Evolutionary conservation across 2,113 vertebrate genomes (phyloP).

Genomic region (Nannobrachium achirus): DNA sequence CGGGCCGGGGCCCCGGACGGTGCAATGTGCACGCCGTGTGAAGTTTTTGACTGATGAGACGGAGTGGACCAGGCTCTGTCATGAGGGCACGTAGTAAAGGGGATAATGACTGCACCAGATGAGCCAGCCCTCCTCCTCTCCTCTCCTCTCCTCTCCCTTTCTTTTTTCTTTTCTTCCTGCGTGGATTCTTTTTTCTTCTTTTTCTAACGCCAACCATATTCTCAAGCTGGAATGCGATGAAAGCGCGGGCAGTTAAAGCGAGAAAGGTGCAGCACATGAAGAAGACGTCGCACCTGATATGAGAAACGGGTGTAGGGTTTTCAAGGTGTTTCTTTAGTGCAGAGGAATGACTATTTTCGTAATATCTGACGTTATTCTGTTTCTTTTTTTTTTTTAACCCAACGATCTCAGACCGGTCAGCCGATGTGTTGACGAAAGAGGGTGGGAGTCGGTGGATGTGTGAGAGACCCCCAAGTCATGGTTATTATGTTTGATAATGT

Average conservation of each 20-base stretch:
- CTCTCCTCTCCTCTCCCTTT: constrained; percentile 28
- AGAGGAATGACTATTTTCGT: constrained; percentile 64
- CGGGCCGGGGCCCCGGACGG: too few species aligned
- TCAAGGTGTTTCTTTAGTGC: constrained; percentile 33
- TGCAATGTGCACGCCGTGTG: constrained; percentile 45
- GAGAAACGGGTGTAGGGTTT: constrained; percentile 31
- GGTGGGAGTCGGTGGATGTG: constrained; percentile 14
- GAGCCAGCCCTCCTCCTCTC: constrained; percentile 25
- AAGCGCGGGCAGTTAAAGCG: constrained; percentile 47
- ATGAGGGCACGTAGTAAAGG: constrained; percentile 61
- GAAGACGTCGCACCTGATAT: constrained; percentile 48
- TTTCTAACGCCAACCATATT: constrained; percentile 56
- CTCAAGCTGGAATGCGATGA: constrained; percentile 64
- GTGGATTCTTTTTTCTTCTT: constrained; percentile 29
- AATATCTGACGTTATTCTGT: constrained; percentile 81
- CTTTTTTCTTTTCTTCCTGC: constrained; percentile 25
- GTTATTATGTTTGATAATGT: too few species aligned
- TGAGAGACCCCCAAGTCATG: constrained; percentile 63
- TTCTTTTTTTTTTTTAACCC: constrained; percentile 18
- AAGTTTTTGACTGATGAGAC: constrained; percentile 61
- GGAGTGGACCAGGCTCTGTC: constrained; percentile 54
- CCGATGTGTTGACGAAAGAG: constrained; percentile 13
- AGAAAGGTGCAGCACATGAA: constrained; percentile 46
- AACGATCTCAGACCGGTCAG: constrained; percentile 4
- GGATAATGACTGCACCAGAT: constrained; percentile 73